A percentile compares a stretch with the other conserved stretches of the same genome.
phyloP scores from a whole-genome alignment of 1,140 invertebrate genomes.

The Nephila pilipes region DNA sequence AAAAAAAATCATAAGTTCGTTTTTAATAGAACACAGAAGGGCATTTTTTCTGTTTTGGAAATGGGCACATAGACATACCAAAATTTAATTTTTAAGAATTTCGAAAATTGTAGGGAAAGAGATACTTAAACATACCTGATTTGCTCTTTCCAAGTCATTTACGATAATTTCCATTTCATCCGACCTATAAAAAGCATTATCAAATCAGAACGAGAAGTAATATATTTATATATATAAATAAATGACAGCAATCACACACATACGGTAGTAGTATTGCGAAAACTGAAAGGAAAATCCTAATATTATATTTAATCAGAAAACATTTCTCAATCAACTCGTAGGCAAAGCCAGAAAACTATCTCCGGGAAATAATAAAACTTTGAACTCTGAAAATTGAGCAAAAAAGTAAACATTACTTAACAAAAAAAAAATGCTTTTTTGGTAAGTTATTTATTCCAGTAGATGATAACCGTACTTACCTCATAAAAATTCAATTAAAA shows the following conservation, averaged over 20 bases:
- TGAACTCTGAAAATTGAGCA: background rate
- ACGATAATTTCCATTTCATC: constrained; percentile 83
- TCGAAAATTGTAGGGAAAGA: no score
- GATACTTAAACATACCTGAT: constrained; percentile 80
- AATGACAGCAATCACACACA: background rate
- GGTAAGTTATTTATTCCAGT: background rate
- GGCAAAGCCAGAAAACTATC: background rate
- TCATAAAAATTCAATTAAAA: background rate
- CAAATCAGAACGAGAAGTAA: background rate
- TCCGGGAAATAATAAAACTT: background rate
- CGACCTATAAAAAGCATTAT: constrained; percentile 79
- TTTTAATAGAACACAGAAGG: no score
- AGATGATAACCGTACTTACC: background rate
- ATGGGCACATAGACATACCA: no score
- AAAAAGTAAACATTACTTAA: background rate
- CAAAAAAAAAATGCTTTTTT: background rate
- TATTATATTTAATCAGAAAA: background rate
- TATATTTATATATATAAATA: background rate
- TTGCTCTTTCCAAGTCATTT: constrained; percentile 82
- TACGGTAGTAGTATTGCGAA: background rate
- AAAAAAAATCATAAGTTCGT: no score
- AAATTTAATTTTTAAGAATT: no score
- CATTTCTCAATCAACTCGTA: constrained; percentile 21
- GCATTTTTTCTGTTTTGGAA: no score
- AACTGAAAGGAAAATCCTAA: constrained; percentile 5